Percentiles rank a stretch among this genome's conserved stretches.
These are phyloP conservation scores for Hofmannophila pseudospretella DNA, from an alignment of 2,888 invertebrate genomes.

Conservation along the genomic window DNA sequence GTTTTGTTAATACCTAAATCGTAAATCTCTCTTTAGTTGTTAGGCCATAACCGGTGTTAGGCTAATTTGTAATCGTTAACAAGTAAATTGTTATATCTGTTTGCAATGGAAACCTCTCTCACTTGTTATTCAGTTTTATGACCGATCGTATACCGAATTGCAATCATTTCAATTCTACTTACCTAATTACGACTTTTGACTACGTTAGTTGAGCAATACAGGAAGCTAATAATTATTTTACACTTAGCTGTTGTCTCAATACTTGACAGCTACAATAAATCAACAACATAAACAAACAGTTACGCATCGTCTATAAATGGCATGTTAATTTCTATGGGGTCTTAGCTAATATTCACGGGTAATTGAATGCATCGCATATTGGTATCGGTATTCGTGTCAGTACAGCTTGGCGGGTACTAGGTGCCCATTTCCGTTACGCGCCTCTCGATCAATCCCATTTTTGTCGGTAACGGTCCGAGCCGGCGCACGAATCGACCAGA, in stretches of 20 bases:
- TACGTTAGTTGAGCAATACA: slow-evolving; percentile 8
- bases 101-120: too few relatives aligned
- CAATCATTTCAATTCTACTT: neutral
- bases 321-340: slow-evolving; percentile 45
- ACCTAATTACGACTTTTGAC: slow-evolving; percentile 1
- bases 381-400: slow-evolving; percentile 68
- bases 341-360: slow-evolving; percentile 45
- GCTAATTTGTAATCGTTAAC: too few relatives aligned
- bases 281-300: slow-evolving; percentile 29
- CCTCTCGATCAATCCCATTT: slow-evolving; percentile 62
- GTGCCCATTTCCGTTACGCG: slow-evolving; percentile 71
- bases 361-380: slow-evolving; percentile 63
- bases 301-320: slow-evolving; percentile 30
- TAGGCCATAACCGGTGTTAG: too few relatives aligned
- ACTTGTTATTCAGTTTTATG: too few relatives aligned
- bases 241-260: slow-evolving; percentile 22
- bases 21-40: too few relatives aligned
- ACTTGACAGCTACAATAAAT: slow-evolving; percentile 30
- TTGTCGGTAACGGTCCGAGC: slow-evolving; percentile 66
- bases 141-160: neutral
- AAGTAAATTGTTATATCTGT: too few relatives aligned
- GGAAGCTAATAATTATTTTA: slow-evolving; percentile 19
- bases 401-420: slow-evolving; percentile 59
- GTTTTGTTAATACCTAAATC: too few relatives aligned
- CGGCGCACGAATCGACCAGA: slow-evolving; percentile 66